phyloP scores from a whole-genome alignment of 2,888 invertebrate species.

The Carabus problematicus region DNA sequence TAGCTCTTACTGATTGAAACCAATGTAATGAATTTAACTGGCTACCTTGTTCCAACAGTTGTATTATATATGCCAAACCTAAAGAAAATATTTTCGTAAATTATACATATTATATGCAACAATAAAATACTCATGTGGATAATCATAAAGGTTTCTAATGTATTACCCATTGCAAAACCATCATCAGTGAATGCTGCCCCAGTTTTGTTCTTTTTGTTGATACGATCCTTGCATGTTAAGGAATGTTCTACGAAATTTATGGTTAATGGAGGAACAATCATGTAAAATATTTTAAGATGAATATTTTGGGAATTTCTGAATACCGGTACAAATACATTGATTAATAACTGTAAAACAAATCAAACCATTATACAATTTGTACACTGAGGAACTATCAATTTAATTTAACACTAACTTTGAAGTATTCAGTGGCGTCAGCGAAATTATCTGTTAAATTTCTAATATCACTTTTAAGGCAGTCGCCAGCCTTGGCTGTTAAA shows the following conservation, averaged over 20 bases:
- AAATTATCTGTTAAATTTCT: slow-evolving; percentile 82
- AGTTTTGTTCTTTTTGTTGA: slow-evolving; percentile 87
- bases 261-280: slow-evolving; percentile 92
- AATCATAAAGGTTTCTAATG: background rate
- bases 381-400: slow-evolving; percentile 49
- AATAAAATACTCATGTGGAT: background rate
- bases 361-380: slow-evolving; percentile 6
- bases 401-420: slow-evolving; percentile 62
- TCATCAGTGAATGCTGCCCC: slow-evolving; percentile 96
- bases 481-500: slow-evolving; percentile 70
- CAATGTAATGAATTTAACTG: slow-evolving; percentile 94
- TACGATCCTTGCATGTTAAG: slow-evolving; percentile 88
- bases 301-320: slow-evolving; percentile 86
- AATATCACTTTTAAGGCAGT: slow-evolving; percentile 79
- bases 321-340: slow-evolving; percentile 90
- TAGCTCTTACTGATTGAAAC: slow-evolving; percentile 86
- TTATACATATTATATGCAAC: no score
- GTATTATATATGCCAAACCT: slow-evolving; percentile 88
- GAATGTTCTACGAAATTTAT: slow-evolving; percentile 95
- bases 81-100: slow-evolving; percentile 43
- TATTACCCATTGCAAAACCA: slow-evolving; percentile 93
- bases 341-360: slow-evolving; percentile 69
- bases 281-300: slow-evolving; percentile 90
- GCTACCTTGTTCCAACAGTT: slow-evolving; percentile 81
- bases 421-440: slow-evolving; percentile 88